A percentile compares a stretch with the other conserved stretches of the same genome.
These are phyloP conservation scores for Corynorhinus townsendii DNA, from an alignment of 2,113 vertebrate species.

Conservation along the genomic window DNA sequence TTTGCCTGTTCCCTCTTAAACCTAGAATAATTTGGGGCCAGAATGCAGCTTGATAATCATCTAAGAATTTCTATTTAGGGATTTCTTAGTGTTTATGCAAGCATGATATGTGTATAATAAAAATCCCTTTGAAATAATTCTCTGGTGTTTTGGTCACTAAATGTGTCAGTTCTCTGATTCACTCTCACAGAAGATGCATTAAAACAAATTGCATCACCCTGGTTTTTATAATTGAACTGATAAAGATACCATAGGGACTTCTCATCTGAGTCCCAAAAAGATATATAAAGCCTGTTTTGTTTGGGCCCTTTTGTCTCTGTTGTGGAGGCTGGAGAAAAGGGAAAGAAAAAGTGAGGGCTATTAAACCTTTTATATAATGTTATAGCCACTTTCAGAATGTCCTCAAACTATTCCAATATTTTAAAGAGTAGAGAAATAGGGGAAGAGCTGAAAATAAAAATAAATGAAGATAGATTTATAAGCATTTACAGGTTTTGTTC, in stretches of 20 bases:
- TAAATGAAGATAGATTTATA: not conserved
- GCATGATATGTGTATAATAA: not conserved
- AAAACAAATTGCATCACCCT: constrained; percentile 35
- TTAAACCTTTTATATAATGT: not conserved
- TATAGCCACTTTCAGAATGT: not conserved
- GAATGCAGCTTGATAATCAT: constrained; percentile 33
- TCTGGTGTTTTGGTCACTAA: constrained; percentile 47
- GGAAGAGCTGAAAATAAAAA: not conserved
- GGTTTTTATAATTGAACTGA: constrained; percentile 61
- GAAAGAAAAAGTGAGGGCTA: not conserved
- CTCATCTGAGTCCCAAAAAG: constrained; percentile 33
- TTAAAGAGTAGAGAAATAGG: not conserved
- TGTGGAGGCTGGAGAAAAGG: not conserved
- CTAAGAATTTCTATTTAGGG: constrained; percentile 19
- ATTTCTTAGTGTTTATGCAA: constrained; percentile 50
- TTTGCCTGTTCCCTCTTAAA: not conserved
- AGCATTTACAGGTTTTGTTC: not conserved
- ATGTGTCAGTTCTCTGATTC: constrained; percentile 31
- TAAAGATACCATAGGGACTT: constrained; percentile 36
- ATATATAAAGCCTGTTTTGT: not conserved
- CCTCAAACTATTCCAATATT: not conserved
- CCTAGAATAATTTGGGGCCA: not conserved
- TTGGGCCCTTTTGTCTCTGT: not conserved
- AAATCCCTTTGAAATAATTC: constrained; percentile 52
- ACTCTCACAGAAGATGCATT: constrained; percentile 26